phyloP scores from a whole-genome alignment of 2,888 invertebrate genomes.

The Marronus borbonicus region DNA sequence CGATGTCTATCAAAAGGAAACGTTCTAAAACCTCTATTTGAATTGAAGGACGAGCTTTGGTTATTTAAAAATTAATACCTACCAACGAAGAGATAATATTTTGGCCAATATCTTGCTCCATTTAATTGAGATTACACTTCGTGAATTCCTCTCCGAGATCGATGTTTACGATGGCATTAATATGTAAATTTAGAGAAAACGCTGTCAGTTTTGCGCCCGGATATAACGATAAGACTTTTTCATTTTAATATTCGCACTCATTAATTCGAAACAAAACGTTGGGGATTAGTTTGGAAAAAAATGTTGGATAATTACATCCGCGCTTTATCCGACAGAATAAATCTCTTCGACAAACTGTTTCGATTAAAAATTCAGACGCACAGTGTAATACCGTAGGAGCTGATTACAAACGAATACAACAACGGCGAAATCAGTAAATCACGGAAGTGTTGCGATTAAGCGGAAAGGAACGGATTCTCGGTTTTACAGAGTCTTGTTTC shows the following conservation, averaged over 20 bases:
- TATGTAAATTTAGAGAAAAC: conserved; percentile 5
- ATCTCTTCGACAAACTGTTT: background rate
- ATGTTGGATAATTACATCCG: conserved; percentile 25
- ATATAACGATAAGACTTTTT: conserved; percentile 41
- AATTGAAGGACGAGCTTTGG: too few species aligned
- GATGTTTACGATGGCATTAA: background rate
- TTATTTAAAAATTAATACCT: too few species aligned
- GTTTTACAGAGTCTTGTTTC: too few species aligned
- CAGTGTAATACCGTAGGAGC: too few species aligned
- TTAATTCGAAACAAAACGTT: conserved; percentile 50
- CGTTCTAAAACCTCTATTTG: too few species aligned
- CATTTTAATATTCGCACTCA: conserved; percentile 53
- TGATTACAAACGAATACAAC: background rate
- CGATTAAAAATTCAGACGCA: conserved; percentile 26
- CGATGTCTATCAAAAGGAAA: too few species aligned
- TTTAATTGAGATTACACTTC: background rate
- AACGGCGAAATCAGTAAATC: background rate
- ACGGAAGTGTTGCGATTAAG: too few species aligned
- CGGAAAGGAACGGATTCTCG: too few species aligned
- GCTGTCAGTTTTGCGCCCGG: background rate
- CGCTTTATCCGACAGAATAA: background rate
- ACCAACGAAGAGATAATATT: too few species aligned
- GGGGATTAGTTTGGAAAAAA: conserved; percentile 39
- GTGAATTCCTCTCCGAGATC: background rate
- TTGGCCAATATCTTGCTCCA: background rate